Conservation (phyloP, 2,888 invertebrate genomes). For the Pomacea canaliculata region DNA sequence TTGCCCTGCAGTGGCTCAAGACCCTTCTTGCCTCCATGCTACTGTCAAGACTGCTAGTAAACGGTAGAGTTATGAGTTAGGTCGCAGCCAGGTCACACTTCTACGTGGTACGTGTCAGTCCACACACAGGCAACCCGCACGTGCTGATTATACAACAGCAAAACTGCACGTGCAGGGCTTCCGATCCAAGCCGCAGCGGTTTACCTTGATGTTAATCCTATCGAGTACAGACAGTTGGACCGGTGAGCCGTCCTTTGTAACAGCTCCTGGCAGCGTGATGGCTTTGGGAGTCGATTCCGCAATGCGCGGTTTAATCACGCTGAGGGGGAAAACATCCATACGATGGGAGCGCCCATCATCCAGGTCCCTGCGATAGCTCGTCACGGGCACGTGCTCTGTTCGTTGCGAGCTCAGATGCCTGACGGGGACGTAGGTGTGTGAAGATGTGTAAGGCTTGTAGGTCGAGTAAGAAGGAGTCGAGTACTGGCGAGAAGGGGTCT, state of each 20-base stretch:
- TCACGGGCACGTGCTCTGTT: conserved; percentile 33
- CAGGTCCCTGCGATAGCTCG: conserved; percentile 39
- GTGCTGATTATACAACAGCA: too few relatives aligned
- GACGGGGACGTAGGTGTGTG: conserved; percentile 23
- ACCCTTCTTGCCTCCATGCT: too few relatives aligned
- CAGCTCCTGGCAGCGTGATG: conserved; percentile 19
- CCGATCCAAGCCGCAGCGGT: too few relatives aligned
- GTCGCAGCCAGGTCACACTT: too few relatives aligned
- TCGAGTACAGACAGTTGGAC: conserved; percentile 52
- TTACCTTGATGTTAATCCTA: conserved; percentile 62
- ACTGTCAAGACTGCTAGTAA: too few relatives aligned
- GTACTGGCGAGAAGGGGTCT: not conserved
- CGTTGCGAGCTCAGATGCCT: conserved; percentile 20
- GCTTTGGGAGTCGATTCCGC: conserved; percentile 26
- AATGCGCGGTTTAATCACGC: conserved; percentile 33
- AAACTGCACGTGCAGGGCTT: too few relatives aligned
- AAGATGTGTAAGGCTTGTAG: conserved; percentile 27
- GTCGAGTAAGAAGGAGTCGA: not conserved
- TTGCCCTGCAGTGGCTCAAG: too few relatives aligned
- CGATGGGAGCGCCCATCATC: conserved; percentile 37
- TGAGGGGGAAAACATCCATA: conserved; percentile 39
- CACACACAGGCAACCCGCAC: too few relatives aligned
- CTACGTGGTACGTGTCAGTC: too few relatives aligned
- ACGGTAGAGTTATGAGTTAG: too few relatives aligned
- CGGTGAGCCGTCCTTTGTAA: conserved; percentile 23